Base-by-base conservation (phyloP, 2,888 invertebrate genomes). In the Drosophila monieri region DNA sequence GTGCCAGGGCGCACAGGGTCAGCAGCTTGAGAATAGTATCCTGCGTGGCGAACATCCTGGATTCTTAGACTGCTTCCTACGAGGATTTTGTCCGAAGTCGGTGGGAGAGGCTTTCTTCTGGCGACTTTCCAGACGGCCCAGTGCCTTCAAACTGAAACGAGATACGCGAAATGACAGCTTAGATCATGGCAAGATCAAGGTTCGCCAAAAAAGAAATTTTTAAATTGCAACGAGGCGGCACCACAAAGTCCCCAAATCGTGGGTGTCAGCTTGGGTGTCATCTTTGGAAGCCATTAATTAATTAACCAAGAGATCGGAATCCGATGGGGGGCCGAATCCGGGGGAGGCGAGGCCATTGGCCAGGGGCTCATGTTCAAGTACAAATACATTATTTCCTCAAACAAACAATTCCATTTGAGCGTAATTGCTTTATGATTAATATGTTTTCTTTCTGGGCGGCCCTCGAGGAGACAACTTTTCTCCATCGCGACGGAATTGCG, bases 1-100 rank as follows among this genome's bases (percentile, higher is more conserved):
- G 89, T 14, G 89, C 89, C 81, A 90, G 51, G 5, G 85, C 84
- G 58, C 88, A 88, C 27, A 90, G 76, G 10, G 79, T 86, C 49
- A 90, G 76, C 23, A 90, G 51, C 44, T 88, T 88, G 47, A 89
- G 57, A 47, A 90, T 81, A 27, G 85, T 76, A 25, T 77, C 75
- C 64, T 76, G 75, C 32, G 64, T 73, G 57, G 78, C 77, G 48
- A 85, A 84, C 89, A 90, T 89, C 53, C 71, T 77, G 32, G 3
- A 51, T 39, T 30, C 32, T 10, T 2, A 27, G 44, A 23, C 6
- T 14, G n/a, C 6, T n/a, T 35, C n/a, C 14, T n/a, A n/a, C 35
- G 3, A 12, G 12, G n/a, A 35, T 6, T 35, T n/a, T 6, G 2
- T 35, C 6, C n/a, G 14, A 6, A 35, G 6, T 21, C 15, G 6